Percentiles rank a stretch among this genome's conserved stretches.
Conservation (phyloP, 2,113 vertebrate species). For the Leptocoma aspasia region DNA sequence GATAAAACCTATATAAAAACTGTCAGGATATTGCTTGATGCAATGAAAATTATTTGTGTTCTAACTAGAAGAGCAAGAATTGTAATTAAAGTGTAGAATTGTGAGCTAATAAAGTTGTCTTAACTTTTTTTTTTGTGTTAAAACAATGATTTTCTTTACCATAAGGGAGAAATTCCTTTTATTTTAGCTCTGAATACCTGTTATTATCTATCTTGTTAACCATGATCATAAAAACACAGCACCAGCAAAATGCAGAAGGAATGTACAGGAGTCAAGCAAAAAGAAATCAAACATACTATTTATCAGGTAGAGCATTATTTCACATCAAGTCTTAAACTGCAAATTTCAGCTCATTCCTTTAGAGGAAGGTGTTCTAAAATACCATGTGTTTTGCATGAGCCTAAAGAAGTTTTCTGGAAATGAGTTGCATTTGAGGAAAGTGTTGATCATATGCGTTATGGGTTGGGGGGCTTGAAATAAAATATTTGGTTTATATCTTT, state of each 20-base stretch:
- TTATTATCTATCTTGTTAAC: background rate
- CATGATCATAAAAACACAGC: background rate
- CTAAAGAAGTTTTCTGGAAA: background rate
- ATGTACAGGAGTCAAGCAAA: background rate
- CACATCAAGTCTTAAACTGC: background rate
- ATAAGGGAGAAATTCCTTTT: background rate
- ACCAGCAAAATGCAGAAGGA: background rate
- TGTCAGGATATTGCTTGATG: background rate
- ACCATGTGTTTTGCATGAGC: background rate
- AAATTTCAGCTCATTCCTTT: background rate
- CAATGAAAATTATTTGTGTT: background rate
- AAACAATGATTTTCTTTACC: background rate
- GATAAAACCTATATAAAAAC: background rate
- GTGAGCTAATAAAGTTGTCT: background rate
- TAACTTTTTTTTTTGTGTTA: background rate
- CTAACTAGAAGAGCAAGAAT: background rate
- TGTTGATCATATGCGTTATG: background rate
- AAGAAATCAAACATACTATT: background rate
- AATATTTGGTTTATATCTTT: background rate
- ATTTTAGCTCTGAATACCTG: background rate
- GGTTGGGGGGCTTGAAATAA: background rate
- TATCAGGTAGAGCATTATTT: background rate
- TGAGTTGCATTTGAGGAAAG: slow-evolving; percentile 31
- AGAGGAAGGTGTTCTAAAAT: background rate
- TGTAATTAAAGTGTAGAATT: background rate